Evolutionary conservation across 2,888 invertebrate genomes (phyloP).

Genomic region (Cremastobaeus sp.): DNA sequence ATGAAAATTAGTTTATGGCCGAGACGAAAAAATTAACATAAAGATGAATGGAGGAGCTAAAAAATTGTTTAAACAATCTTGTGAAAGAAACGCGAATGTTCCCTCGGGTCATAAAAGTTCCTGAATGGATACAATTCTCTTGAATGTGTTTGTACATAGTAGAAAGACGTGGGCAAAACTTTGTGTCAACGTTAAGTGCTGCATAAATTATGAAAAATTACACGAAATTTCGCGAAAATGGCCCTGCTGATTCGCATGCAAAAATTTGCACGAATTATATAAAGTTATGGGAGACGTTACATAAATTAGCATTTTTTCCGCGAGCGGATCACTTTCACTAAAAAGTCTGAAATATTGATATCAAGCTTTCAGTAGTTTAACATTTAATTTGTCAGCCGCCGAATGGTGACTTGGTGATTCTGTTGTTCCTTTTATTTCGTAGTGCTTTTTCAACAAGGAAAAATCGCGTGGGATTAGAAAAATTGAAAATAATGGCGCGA

Average conservation of each 20-base stretch:
- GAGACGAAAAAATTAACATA: no score
- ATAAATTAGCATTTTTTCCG: slow-evolving; percentile 46
- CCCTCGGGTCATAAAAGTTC: slow-evolving; percentile 1
- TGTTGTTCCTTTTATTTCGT: no score
- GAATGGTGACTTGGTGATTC: no score
- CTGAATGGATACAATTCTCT: slow-evolving; percentile 14
- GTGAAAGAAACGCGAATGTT: no score
- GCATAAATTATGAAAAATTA: slow-evolving; percentile 53
- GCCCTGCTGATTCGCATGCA: slow-evolving; percentile 40
- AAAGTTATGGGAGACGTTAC: slow-evolving; percentile 46
- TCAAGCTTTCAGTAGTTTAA: slow-evolving; percentile 3
- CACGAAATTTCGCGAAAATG: slow-evolving; percentile 42
- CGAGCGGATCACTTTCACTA: slow-evolving; percentile 42
- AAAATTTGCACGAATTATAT: slow-evolving; percentile 55
- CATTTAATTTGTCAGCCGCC: slow-evolving; percentile 23
- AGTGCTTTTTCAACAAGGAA: no score
- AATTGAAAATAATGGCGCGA: no score
- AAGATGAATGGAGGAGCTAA: no score
- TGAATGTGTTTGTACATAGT: slow-evolving; percentile 3
- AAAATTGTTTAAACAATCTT: no score
- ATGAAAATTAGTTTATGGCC: no score
- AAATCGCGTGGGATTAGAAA: no score
- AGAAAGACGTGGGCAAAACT: slow-evolving; percentile 33
- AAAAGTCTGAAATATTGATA: slow-evolving; percentile 39
- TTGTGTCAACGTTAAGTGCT: slow-evolving; percentile 32